Conservation (phyloP, 2,113 vertebrate species). For the Pedionomus torquatus region DNA sequence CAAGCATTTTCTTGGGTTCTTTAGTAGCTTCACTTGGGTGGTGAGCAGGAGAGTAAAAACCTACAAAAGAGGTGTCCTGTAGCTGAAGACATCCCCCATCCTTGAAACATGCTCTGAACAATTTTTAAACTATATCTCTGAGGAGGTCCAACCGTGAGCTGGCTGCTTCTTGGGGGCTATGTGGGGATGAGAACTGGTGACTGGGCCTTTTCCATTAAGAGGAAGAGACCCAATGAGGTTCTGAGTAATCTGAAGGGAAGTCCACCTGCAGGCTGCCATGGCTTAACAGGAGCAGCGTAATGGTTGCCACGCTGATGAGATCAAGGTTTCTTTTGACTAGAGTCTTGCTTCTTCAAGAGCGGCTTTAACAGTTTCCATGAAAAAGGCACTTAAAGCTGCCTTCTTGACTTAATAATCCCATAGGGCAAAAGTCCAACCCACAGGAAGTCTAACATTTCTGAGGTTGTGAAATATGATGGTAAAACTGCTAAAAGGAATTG, state of each 20-base stretch:
- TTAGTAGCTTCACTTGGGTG: neutral
- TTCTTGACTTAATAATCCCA: conserved; percentile 44
- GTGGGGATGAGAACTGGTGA: neutral
- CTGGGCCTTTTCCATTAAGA: neutral
- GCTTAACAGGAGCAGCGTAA: neutral
- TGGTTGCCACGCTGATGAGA: neutral
- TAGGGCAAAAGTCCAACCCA: conserved; percentile 60
- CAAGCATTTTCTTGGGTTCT: neutral
- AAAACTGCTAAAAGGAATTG: conserved; percentile 58
- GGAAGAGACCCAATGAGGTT: neutral
- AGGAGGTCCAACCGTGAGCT: neutral
- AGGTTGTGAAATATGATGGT: conserved; percentile 58
- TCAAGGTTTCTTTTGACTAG: neutral
- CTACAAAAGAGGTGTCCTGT: neutral
- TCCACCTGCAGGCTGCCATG: neutral
- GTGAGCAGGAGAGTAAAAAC: neutral
- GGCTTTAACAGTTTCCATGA: conserved; percentile 17
- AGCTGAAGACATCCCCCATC: neutral
- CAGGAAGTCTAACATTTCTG: conserved; percentile 67
- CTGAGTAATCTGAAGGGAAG: neutral
- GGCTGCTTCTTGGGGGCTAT: neutral
- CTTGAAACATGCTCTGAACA: neutral
- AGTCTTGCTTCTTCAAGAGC: neutral
- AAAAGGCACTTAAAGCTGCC: conserved; percentile 43
- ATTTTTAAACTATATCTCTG: neutral